Conservation (phyloP, 2,797 vertebrate species). For the Rhincodon typus region DNA sequence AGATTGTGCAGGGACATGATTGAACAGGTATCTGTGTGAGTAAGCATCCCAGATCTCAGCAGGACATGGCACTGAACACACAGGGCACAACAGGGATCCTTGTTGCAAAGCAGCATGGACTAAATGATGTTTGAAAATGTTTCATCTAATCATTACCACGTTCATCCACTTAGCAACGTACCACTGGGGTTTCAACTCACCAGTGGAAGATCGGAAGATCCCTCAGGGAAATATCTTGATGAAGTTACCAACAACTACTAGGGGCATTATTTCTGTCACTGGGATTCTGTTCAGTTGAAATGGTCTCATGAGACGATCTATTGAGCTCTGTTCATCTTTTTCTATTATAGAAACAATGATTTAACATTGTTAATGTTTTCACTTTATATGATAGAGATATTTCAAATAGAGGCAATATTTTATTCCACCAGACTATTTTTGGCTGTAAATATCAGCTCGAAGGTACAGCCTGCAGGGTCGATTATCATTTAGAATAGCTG, state of each 20-base stretch:
- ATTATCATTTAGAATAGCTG: conserved; percentile 43
- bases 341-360: conserved; percentile 25
- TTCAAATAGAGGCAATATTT: conserved; percentile 41
- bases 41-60: conserved; percentile 43
- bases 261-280: conserved; percentile 49
- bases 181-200: conserved; percentile 53
- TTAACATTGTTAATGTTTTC: conserved; percentile 43
- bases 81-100: conserved; percentile 52
- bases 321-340: conserved; percentile 37
- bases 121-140: conserved; percentile 68
- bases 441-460: conserved; percentile 40
- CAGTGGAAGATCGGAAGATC: conserved; percentile 50
- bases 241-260: conserved; percentile 52
- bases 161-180: conserved; percentile 69
- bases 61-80: conserved; percentile 49
- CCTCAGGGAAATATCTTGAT: conserved; percentile 58
- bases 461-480: conserved; percentile 36
- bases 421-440: conserved; percentile 40
- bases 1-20: conserved; percentile 40
- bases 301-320: conserved; percentile 55
- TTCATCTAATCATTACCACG: conserved; percentile 67
- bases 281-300: conserved; percentile 63
- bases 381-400: conserved; percentile 35
- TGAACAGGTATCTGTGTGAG: conserved; percentile 46
- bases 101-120: conserved; percentile 52